Conservation (phyloP, 37 sponge, comb jelly and placozoan genomes). For the Aplysina aerophoba region DNA sequence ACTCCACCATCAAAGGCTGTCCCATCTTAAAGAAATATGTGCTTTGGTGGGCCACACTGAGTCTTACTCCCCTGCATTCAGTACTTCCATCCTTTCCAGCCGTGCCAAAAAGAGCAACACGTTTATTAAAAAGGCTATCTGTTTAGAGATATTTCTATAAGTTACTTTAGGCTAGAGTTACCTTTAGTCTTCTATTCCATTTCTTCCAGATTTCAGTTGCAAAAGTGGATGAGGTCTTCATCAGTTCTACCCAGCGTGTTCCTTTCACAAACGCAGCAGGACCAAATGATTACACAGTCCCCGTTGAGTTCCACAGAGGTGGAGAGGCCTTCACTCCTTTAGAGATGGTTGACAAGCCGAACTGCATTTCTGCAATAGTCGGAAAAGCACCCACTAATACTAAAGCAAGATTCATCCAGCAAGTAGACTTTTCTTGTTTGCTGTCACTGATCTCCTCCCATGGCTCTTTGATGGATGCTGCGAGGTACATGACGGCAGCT, state of each 20-base stretch:
- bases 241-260: background rate
- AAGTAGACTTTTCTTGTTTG: slow-evolving; percentile 68
- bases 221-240: slow-evolving; percentile 22
- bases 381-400: no score
- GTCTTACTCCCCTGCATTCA: background rate
- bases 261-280: slow-evolving; percentile 51
- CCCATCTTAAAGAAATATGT: no score
- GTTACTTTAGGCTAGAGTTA: no score
- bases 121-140: no score
- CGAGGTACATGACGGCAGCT: slow-evolving; percentile 27
- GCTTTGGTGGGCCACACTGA: no score
- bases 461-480: background rate
- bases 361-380: no score
- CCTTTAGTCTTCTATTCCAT: background rate
- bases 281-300: background rate
- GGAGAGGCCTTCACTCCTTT: background rate
- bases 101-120: no score
- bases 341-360: background rate
- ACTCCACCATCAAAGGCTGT: no score
- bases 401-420: slow-evolving; percentile 43
- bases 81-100: background rate
- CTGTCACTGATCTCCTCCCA: slow-evolving; percentile 40
- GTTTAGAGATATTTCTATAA: no score
- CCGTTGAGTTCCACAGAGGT: background rate
- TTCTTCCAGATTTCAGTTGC: slow-evolving; percentile 47